Evolutionary conservation across 1,140 invertebrate genomes (phyloP).

Genomic region (Drosophila busckii): DNA sequence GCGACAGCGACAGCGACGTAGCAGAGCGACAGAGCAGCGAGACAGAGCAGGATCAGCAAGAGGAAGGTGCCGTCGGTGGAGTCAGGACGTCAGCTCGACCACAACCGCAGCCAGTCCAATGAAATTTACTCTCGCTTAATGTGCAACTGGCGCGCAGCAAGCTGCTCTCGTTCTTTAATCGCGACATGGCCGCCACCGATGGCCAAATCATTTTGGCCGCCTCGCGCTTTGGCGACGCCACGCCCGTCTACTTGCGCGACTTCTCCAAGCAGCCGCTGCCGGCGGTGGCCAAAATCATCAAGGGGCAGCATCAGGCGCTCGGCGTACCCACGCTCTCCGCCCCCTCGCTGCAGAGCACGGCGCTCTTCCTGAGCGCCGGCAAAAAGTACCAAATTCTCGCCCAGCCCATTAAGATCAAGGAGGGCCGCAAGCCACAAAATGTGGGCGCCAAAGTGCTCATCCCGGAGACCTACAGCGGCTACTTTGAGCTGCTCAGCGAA

Average conservation of each 20-base stretch:
- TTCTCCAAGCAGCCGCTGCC: conserved; percentile 89
- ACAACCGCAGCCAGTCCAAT: conserved; percentile 68
- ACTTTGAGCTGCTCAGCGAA: conserved; percentile 95
- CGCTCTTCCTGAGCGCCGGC: conserved; percentile 90
- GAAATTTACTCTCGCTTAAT: conserved; percentile 79
- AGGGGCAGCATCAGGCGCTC: conserved; percentile 93
- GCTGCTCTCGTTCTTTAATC: conserved; percentile 77
- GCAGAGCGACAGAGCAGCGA: conserved; percentile 15
- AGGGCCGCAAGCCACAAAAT: conserved; percentile 86
- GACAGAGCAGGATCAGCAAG: conserved; percentile 6
- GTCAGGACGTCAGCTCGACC: conserved; percentile 11
- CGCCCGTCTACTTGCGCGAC: conserved; percentile 76
- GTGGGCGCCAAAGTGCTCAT: conserved; percentile 90
- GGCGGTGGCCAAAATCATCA: conserved; percentile 92
- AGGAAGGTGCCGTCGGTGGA: conserved; percentile 20
- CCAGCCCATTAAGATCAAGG: conserved; percentile 94
- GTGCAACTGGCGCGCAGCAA: conserved; percentile 77
- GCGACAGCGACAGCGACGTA: not conserved
- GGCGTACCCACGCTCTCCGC: conserved; percentile 91
- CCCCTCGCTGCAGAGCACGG: conserved; percentile 90
- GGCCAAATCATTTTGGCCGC: conserved; percentile 91
- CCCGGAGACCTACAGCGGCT: conserved; percentile 93
- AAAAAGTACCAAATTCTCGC: conserved; percentile 91
- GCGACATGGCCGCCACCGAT: conserved; percentile 89
- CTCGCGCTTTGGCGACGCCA: conserved; percentile 87